phyloP scores from a whole-genome alignment of 2,113 vertebrate species.

The Ceyx cyanopectus region DNA sequence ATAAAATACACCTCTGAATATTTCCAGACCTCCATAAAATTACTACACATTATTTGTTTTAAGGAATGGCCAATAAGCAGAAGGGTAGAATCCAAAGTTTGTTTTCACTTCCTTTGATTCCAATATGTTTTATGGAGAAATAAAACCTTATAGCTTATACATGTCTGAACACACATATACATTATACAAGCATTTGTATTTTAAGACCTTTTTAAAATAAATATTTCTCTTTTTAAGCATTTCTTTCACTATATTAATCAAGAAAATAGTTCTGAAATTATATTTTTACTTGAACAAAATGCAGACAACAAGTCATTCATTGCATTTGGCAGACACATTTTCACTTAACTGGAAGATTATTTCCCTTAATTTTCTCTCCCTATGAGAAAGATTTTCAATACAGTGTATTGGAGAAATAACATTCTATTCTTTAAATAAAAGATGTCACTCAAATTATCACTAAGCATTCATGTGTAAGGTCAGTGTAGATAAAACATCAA shows the following conservation, averaged over 20 bases:
- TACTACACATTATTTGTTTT: neutral
- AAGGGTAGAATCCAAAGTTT: neutral
- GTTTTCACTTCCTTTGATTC: neutral
- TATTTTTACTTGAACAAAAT: neutral
- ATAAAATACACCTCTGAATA: neutral
- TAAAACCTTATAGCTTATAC: neutral
- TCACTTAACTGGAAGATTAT: neutral
- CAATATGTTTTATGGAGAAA: neutral
- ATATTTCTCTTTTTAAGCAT: neutral
- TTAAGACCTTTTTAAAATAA: neutral
- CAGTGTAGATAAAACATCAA: neutral
- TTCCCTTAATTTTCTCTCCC: neutral
- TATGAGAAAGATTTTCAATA: neutral
- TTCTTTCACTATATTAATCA: neutral
- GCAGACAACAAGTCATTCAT: neutral
- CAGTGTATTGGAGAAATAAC: neutral
- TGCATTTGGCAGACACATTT: neutral
- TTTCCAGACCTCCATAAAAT: neutral
- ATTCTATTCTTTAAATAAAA: neutral
- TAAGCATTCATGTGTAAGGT: neutral
- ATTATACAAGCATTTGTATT: neutral
- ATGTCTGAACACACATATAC: rapidly evolving
- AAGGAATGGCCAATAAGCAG: neutral
- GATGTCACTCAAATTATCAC: neutral
- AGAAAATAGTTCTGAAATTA: neutral